Base-by-base conservation (phyloP, 2,113 vertebrate species). In the Lampris megalopsis region DNA sequence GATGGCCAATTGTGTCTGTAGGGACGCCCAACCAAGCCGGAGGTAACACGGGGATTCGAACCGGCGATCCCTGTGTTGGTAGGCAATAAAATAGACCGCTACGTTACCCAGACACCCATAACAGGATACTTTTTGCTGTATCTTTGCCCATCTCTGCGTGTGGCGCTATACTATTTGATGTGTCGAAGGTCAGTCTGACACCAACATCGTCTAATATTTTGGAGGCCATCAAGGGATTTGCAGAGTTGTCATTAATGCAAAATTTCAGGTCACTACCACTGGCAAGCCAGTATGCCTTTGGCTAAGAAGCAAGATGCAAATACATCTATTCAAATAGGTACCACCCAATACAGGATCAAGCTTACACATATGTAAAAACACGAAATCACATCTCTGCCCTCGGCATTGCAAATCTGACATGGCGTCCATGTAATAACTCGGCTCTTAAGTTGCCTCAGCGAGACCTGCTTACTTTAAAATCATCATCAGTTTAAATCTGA, bases 241-340 rank as follows among this genome's bases (percentile, higher is more conserved):
- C 88, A 89, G 83, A 74, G 75, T 76, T 89, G 85, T 85, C 68
- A 64, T 83, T 80, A 69, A 94, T 94, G 93, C 94, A 95, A 95
- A 95, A 88, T 81, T 77, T 90, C 84, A 91, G 90, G 89, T 89
- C 91, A 87, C 88, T 71, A 87, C 79, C 87, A 84, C 85, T 89
- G 83, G 79, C 86, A 90, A 82, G 85, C 88, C 86, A 88, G 82
- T 89, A 87, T 82, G 88, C 89, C 88, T 88, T 86, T 92, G 91
- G 89, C 90, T 87, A 87, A 84, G 88, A 88, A 92, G 92, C 89
- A 92, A 86, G 83, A 95, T 94, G 94, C 93, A 95, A 94, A 95
- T 93, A 75, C 59, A 52, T 80, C 81, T 91, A 95, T 94, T 94
- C 93, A 95, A 95, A 95, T 94, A 64, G 1, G 35, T 63, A 84